Evolutionary conservation across 2,797 vertebrate species (phyloP).

Genomic region (Betta splendens): DNA sequence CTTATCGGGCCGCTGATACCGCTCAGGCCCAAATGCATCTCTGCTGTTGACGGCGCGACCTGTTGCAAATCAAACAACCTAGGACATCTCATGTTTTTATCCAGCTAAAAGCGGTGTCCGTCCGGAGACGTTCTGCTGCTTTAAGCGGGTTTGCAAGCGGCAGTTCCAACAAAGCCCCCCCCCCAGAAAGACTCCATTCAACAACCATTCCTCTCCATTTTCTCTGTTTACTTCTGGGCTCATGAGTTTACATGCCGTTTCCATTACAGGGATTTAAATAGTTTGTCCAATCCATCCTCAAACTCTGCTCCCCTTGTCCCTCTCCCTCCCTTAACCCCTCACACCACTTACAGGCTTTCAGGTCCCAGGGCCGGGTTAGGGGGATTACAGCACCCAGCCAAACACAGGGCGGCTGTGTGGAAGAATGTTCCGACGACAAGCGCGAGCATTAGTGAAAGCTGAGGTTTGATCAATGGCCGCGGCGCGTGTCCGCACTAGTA

Average conservation of each 20-base stretch:
- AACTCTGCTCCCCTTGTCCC: constrained; percentile 62
- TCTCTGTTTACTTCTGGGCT: constrained; percentile 79
- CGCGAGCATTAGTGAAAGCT: constrained; percentile 64
- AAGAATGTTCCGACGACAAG: constrained; percentile 71
- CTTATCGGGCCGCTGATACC: constrained; percentile 28
- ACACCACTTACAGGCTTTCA: constrained; percentile 73
- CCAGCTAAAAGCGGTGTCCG: constrained; percentile 65
- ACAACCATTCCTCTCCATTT: constrained; percentile 74
- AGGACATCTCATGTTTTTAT: constrained; percentile 58
- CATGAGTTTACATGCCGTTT: constrained; percentile 82
- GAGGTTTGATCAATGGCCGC: constrained; percentile 74
- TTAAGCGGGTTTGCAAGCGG: constrained; percentile 41
- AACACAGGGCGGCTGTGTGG: constrained; percentile 53
- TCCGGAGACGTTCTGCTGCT: constrained; percentile 58
- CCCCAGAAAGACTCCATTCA: constrained; percentile 66
- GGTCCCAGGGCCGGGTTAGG: constrained; percentile 61
- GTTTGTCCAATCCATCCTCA: constrained; percentile 77
- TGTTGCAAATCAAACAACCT: constrained; percentile 18
- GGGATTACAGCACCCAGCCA: constrained; percentile 68
- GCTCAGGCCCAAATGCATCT: constrained; percentile 12
- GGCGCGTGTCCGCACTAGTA: constrained; percentile 76
- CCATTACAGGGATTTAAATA: constrained; percentile 85
- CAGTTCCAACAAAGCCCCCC: constrained; percentile 72
- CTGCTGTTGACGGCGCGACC: constrained; percentile 5
- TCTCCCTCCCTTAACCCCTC: constrained; percentile 63